phyloP scores from a whole-genome alignment of 2,888 invertebrate species.

The Calephelis perditalis region DNA sequence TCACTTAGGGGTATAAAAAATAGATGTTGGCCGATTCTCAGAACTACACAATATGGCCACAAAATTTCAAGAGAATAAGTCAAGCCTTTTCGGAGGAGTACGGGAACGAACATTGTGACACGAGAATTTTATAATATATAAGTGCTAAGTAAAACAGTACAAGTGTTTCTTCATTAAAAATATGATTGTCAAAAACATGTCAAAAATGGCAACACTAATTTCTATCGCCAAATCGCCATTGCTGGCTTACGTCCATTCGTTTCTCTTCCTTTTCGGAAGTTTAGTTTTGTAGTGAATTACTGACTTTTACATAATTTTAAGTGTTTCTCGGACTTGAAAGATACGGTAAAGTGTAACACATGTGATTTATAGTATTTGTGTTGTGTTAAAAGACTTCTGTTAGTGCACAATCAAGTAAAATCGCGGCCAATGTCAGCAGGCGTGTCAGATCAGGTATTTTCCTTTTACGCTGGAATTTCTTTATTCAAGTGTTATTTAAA shows the following conservation, averaged over 20 bases:
- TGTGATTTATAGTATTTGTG: conserved; percentile 67
- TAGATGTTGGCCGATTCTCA: no score
- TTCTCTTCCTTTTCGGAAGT: conserved; percentile 44
- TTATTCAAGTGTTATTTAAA: conserved; percentile 37
- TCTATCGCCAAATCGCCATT: conserved; percentile 50
- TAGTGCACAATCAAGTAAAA: conserved; percentile 76
- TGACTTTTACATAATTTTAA: conserved; percentile 56
- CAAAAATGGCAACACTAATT: conserved; percentile 25
- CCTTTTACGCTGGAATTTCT: conserved; percentile 47
- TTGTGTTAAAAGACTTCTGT: conserved; percentile 63
- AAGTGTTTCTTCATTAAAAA: no score
- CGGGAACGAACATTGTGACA: no score
- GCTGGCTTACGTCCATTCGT: conserved; percentile 52
- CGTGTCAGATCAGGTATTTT: conserved; percentile 92
- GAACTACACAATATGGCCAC: no score
- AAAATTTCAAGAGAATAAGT: no score
- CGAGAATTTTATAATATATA: no score
- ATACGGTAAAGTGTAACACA: conserved; percentile 71
- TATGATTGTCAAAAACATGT: neutral
- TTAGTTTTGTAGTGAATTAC: conserved; percentile 54
- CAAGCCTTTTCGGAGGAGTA: no score
- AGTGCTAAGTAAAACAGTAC: no score
- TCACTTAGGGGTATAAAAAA: no score
- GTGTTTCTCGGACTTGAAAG: conserved; percentile 59
- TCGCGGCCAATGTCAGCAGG: conserved; percentile 92